Base-by-base conservation (phyloP, 1,140 invertebrate genomes). In the Pogonognathellus flavescens region DNA sequence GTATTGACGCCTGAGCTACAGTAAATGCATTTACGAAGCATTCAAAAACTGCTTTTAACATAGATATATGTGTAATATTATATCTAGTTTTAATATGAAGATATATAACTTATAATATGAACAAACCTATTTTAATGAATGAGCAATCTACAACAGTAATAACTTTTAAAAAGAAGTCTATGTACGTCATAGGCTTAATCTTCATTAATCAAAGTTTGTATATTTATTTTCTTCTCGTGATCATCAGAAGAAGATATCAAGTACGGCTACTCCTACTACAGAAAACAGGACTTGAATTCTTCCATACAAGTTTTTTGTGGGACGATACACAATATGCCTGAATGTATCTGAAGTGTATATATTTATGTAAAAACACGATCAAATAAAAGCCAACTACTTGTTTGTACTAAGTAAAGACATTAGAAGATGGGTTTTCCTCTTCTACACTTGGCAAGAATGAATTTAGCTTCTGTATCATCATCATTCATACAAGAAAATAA, bases 111-210 rank as follows among this genome's bases (percentile, higher is more conserved):
- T n/a, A n/a, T n/a, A n/a, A n/a, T n/a, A n/a, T n/a, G n/a, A n/a
- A n/a, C n/a, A n/a, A n/a, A n/a, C n/a, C n/a, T n/a, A n/a, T n/a
- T n/a, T n/a, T n/a, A n/a, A n/a, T n/a, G n/a, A n/a, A n/a, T n/a
- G n/a, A n/a, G n/a, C n/a, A n/a, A n/a, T n/a, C n/a, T n/a, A n/a
- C n/a, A n/a, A n/a, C n/a, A n/a, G n/a, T n/a, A n/a, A n/a, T n/a
- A n/a, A n/a, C n/a, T n/a, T n/a, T 18, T 41, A 41, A 41, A 41
- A 3, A 6, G 31, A 41, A 41, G 1, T 41, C 31, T 41, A 41
- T 66, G 22, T 66, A 20, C 62, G 22, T 66, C 62, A 66, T 66
- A 66, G 25, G 25, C 20, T 66, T 66, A 66, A 66, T 66, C 62
- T 66, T 25, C 62, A 66, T 66, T 66, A 66, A 66, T 66, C 31